Evolutionary conservation across 2,888 invertebrate genomes (phyloP), one percentile per base, ranked within the genome.

Genomic region (Stictocephala bisonia): DNA sequence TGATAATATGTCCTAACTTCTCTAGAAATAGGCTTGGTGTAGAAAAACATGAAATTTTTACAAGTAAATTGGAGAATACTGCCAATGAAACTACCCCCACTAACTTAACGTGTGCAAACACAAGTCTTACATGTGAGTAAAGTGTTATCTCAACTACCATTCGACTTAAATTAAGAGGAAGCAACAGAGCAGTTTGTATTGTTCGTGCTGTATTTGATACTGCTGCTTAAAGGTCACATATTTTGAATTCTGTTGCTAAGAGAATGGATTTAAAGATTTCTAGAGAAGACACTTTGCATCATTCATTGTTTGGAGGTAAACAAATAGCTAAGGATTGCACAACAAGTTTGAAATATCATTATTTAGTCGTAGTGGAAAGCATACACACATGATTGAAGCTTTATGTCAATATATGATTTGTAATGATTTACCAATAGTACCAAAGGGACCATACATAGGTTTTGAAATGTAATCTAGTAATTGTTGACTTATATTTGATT

Each of bases 301-400:
- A 60, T 60, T 20, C 18, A 9, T 24, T 60, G 11, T 60, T 60
- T 40, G 60, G 60, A 18, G 60, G 60, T 1, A 60, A n/a, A 7
- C 20, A 24, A 22, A 40, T 40, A 11, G 40, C 22, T 22, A n/a
- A 35, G 1, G 40, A 6, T 60, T 13, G 20, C 35, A 40, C 13
- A 40, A 60, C n/a, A 15, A 35, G 15, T 60, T 22, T 40, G 20
- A 20, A n/a, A 18, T 60, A 22, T 20, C 22, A 2, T 13, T 60
- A 3, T 40, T 6, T n/a, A 35, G 35, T 4, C n/a, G 9, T 60
- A 22, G 60, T 35, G 24, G 40, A n/a, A 60, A 13, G 27, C 40
- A 60, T n/a, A 56, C 18, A 3, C 27, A 27, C 27, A 2, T 18
- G 18, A 31, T 58, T 18, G 27, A 58, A 22, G 58, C 13, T 9